Base-by-base conservation (phyloP, 2,888 invertebrate species). In the Glyphotaelius pellucidus region DNA sequence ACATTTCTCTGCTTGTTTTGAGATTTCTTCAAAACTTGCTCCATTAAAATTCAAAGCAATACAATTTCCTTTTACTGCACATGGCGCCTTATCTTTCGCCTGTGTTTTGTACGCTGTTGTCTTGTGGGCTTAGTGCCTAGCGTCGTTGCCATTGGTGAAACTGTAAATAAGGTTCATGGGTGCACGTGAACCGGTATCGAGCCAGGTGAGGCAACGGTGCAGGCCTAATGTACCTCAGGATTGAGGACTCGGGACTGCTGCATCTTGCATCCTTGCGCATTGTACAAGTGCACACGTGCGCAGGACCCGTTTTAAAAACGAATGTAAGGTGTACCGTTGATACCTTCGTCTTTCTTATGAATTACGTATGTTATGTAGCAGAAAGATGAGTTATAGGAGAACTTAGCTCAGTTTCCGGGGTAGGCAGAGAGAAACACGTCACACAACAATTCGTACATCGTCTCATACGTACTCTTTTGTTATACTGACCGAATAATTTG, bases 231-330 rank as follows among this genome's bases (percentile, higher is more conserved):
- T 35, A 35, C 35, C 83, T 83, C 35, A 35, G 83, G n/a, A n/a
- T n/a, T n/a, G n/a, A n/a, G n/a, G 67, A 67, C 52, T 83, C 35
- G 19, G 83, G 67, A 7, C 52, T 31, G 83, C 19, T 83, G 83
- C 83, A 83, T 47, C 86, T 86, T 47, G 86, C 25, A 67, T 67
- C 67, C 67, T 67, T 67, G 67, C 52, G 52, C 52, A 52, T 15
- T 52, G 86, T 15, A 42, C 86, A 86, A 47, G 86, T 86, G 86
- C 19, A 42, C 86, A 86, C 86, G 86, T 86, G 86, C 31, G 47
- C 38, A 42, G 30, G 42, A 42, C 14, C 86, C 47, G 30, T 86
- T 86, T 42, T n/a, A 47, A 35, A 86, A 15, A 52, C 47, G n/a
- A 30, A 47, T 25, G 9, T 67, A 47, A 67, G 25, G 67, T n/a